Conservation (phyloP, 92 coral and sea anemone genomes). For the Anthopleura xanthogrammica region DNA sequence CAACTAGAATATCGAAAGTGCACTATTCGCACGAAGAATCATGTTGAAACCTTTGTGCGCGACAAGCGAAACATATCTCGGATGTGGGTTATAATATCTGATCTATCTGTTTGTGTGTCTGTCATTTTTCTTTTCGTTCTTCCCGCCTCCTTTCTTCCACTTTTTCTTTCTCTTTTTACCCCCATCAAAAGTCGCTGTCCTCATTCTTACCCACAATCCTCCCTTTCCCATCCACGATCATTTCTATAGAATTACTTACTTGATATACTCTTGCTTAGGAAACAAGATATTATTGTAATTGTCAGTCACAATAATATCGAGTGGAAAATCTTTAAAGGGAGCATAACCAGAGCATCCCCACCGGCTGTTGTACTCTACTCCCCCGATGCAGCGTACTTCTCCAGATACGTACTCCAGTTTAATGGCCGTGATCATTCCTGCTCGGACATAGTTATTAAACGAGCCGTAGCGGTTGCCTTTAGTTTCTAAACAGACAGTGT, state of each 20-base stretch:
- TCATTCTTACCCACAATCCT: background rate
- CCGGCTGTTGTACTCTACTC: constrained; percentile 3
- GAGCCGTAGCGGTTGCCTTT: constrained; percentile 31
- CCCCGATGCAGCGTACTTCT: constrained; percentile 31
- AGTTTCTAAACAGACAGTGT: constrained; percentile 43
- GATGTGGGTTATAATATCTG: no score
- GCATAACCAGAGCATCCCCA: constrained; percentile 35
- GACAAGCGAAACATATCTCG: no score
- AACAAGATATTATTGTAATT: constrained; percentile 37
- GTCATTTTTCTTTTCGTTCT: background rate
- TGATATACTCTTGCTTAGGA: constrained; percentile 47
- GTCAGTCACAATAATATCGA: constrained; percentile 65
- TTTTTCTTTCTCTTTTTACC: no score
- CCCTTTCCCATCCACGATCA: background rate
- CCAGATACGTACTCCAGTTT: constrained; percentile 31
- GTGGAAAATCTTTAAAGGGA: constrained; percentile 25
- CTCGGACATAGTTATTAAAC: constrained; percentile 28
- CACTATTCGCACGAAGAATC: no score
- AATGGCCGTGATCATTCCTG: constrained; percentile 22
- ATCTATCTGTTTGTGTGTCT: no score
- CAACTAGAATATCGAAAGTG: no score
- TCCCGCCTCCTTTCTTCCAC: background rate
- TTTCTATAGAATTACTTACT: constrained; percentile 8
- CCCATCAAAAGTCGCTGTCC: no score
- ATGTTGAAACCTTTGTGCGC: no score